A percentile compares a stretch with the other conserved stretches of the same genome.
phyloP scores from a whole-genome alignment of 1,140 invertebrate species.

The Drosophila baimaii region DNA sequence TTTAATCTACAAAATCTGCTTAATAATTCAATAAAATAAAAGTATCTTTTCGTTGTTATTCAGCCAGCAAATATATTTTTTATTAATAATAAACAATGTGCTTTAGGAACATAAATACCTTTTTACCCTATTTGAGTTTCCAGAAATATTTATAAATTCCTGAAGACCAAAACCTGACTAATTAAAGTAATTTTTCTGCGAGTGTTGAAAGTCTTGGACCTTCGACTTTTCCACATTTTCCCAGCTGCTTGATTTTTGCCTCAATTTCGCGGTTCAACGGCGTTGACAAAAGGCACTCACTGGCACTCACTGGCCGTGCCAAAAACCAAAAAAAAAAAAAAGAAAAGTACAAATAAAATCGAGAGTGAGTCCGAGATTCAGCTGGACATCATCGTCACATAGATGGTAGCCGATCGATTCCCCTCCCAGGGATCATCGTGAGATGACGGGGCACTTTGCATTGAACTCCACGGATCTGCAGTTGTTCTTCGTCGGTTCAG shows the following conservation, averaged over 20 bases:
- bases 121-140: no score
- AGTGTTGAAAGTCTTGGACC: conserved; percentile 1
- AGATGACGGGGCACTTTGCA: conserved; percentile 63
- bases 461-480: no score
- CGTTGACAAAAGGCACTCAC: conserved; percentile 49
- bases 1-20: no score
- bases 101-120: no score
- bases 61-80: no score
- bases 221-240: conserved; percentile 7
- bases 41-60: no score
- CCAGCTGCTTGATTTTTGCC: conserved; percentile 49
- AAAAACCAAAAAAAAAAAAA: no score
- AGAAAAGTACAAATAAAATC: conserved; percentile 34
- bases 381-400: conserved; percentile 46
- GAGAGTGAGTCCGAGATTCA: conserved; percentile 59
- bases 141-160: neutral
- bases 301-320: conserved; percentile 30
- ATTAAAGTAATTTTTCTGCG: neutral
- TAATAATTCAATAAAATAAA: no score
- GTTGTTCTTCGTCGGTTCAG: neutral
- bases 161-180: no score
- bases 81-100: no score
- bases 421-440: neutral
- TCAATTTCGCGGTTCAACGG: conserved; percentile 72
- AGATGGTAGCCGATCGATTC: neutral